Base-by-base conservation (phyloP, 2,113 vertebrate genomes). In the Cygnus atratus region DNA sequence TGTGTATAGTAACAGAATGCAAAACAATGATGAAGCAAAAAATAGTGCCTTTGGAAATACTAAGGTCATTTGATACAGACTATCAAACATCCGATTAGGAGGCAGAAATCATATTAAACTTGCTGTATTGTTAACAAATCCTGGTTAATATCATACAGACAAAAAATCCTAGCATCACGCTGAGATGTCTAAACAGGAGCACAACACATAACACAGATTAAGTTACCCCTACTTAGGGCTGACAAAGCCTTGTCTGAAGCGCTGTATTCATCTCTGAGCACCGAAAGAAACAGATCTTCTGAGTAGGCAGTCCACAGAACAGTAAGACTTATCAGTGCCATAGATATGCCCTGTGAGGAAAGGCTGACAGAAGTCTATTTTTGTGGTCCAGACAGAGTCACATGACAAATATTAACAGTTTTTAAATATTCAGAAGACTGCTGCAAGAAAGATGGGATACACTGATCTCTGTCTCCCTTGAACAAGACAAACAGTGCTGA, bases 111-210 rank as follows among this genome's bases (percentile, higher is more conserved):
- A 28, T 41, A 75, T n/a, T 37, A 22, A 84, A 59, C 24, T 58
- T 55, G 41, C 19, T 84, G 52, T 44, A 72, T 12, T 31, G 17
- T 4, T 4, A 72, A 71, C n/a, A 78, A 62, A 6, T 22, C 24
- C 58, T 63, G 37, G 22, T 72, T 33, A 46, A 11, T 12, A 59
- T 28, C 74, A 59, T 10, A 66, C 2, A 59, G 43, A 52, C n/a
- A 37, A 59, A 54, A 62, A 76, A 25, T 10, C 0, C 4, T 37
- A 0, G 2, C 41, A 54, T 22, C 8, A 20, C 3, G 2, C 33
- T 6, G 37, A 63, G 41, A 55, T 6, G 8, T 31, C 25, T 43
- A 24, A 92, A n/a, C 13, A 92, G 48, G 48, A 61, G 25, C 50
- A 39, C 33, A 54, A 25, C 1, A 24, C 8, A 1, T 6, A 67